phyloP scores from a whole-genome alignment of 2,888 invertebrate species.

The Dynastes tityus region DNA sequence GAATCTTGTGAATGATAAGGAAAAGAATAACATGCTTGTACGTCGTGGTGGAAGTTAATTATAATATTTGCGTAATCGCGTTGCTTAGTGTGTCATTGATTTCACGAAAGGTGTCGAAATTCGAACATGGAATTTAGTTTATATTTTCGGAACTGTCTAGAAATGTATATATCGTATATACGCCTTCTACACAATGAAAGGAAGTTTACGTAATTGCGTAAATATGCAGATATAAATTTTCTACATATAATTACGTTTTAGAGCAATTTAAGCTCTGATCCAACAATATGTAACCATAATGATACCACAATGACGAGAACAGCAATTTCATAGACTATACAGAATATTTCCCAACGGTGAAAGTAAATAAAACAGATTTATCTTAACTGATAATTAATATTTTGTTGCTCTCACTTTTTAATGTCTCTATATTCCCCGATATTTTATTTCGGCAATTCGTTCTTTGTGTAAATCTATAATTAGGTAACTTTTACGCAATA shows the following conservation, averaged over 20 bases:
- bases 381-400: conserved; percentile 37
- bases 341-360: conserved; percentile 27
- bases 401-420: conserved; percentile 28
- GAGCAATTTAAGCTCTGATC: background rate
- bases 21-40: too few species aligned
- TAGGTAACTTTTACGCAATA: conserved; percentile 18
- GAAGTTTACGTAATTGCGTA: background rate
- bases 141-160: too few species aligned
- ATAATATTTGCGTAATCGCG: too few species aligned
- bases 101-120: too few species aligned
- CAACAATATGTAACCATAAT: conserved; percentile 1
- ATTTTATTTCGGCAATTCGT: conserved; percentile 14
- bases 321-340: background rate
- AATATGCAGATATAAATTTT: background rate
- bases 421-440: background rate
- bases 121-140: too few species aligned
- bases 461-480: conserved; percentile 12
- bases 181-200: background rate
- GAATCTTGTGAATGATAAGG: too few species aligned
- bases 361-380: conserved; percentile 34
- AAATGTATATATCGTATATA: too few species aligned
- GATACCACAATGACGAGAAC: background rate
- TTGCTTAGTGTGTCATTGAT: too few species aligned
- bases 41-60: too few species aligned
- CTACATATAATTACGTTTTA: background rate